Evolutionary conservation across 2,113 vertebrate genomes (phyloP).

Genomic region (Corythaixoides concolor): DNA sequence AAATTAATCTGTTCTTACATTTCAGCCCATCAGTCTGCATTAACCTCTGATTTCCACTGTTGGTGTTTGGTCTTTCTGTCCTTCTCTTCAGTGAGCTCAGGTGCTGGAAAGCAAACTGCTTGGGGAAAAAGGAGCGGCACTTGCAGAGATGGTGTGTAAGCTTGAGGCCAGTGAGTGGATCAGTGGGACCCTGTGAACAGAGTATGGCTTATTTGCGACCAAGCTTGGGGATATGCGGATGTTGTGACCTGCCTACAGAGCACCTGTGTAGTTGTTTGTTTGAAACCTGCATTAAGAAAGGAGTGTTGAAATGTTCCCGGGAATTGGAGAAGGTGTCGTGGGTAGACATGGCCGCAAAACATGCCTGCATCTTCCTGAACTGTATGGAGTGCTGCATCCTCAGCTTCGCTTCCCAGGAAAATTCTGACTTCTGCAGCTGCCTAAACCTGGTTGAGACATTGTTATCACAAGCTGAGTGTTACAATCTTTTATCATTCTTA

Average conservation of each 20-base stretch:
- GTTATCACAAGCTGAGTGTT: not conserved
- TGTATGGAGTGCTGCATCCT: not conserved
- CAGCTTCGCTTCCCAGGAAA: not conserved
- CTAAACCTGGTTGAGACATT: not conserved
- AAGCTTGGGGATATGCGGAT: not conserved
- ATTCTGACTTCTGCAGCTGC: not conserved
- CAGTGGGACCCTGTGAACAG: not conserved
- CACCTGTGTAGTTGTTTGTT: not conserved
- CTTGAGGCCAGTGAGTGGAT: not conserved
- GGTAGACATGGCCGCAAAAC: not conserved
- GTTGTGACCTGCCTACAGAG: not conserved
- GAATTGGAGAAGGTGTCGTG: not conserved
- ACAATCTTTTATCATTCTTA: not conserved
- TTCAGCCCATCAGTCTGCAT: not conserved
- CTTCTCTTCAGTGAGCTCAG: not conserved
- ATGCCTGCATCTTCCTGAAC: not conserved
- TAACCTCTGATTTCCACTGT: not conserved
- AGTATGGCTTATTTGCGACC: fast-evolving
- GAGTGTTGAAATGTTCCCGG: not conserved
- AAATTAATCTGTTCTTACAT: not conserved
- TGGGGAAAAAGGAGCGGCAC: not conserved
- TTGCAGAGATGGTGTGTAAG: not conserved
- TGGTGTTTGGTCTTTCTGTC: not conserved
- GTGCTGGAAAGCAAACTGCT: not conserved
- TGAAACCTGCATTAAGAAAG: not conserved